Conservation (phyloP, 2,797 vertebrate species). For the Melopsittacus undulatus region DNA sequence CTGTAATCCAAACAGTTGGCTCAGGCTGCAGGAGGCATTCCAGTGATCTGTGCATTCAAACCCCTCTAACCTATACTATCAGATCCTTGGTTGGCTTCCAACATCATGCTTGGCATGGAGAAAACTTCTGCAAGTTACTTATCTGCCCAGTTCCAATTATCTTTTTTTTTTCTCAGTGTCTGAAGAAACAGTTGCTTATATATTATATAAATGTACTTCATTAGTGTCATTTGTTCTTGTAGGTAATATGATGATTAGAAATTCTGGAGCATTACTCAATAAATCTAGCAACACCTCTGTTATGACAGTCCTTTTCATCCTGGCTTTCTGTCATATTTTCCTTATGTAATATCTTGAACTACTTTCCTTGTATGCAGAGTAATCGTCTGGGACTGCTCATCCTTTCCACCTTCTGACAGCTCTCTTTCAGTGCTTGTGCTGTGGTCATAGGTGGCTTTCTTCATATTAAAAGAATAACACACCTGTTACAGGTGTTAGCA, state of each 20-base stretch:
- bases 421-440: not conserved
- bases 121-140: not conserved
- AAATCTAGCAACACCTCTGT: slow-evolving; percentile 38
- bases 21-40: not conserved
- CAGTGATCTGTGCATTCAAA: slow-evolving; percentile 39
- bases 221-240: not conserved
- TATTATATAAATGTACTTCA: not conserved
- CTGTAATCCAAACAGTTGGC: slow-evolving; percentile 54
- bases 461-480: not conserved
- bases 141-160: not conserved
- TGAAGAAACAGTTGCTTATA: slow-evolving; percentile 29
- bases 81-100: slow-evolving; percentile 15
- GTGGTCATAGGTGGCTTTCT: not conserved
- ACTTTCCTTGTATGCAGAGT: not conserved
- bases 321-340: not conserved
- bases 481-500: slow-evolving; percentile 1
- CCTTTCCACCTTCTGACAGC: not conserved
- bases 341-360: slow-evolving; percentile 8
- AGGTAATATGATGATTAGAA: not conserved
- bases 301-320: not conserved
- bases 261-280: not conserved
- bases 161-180: not conserved
- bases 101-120: not conserved
- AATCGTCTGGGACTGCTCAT: not conserved
- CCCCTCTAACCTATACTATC: not conserved